phyloP scores from a whole-genome alignment of 2,113 vertebrate genomes.

The Acinonyx jubatus region DNA sequence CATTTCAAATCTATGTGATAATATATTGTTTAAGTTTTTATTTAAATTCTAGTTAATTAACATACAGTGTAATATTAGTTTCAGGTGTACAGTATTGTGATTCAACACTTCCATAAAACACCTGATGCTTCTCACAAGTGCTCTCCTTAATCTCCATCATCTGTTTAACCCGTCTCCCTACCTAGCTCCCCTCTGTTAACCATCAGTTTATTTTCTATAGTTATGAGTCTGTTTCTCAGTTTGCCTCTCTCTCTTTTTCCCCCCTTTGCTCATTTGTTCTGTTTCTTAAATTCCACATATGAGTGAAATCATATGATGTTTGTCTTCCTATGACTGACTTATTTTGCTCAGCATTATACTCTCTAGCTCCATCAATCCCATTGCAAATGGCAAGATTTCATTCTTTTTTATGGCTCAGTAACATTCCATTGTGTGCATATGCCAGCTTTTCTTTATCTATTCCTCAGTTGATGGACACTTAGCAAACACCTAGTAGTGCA shows the following conservation, averaged over 20 bases:
- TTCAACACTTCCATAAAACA: not conserved
- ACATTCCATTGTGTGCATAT: not conserved
- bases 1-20: not conserved
- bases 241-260: not conserved
- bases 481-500: not conserved
- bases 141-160: not conserved
- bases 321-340: not conserved
- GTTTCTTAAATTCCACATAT: not conserved
- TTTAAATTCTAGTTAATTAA: not conserved
- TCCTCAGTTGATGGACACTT: not conserved
- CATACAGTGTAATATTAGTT: not conserved
- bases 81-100: not conserved
- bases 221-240: not conserved
- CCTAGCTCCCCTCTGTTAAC: not conserved
- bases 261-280: not conserved
- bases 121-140: not conserved
- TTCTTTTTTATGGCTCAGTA: not conserved
- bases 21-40: not conserved
- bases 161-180: not conserved
- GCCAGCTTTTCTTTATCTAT: not conserved
- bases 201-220: not conserved
- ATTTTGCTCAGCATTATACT: not conserved
- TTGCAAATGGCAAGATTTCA: not conserved
- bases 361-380: not conserved
- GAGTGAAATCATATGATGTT: not conserved